Evolutionary conservation across 2,888 invertebrate species (phyloP).

Genomic region (Sepioteuthis lessoniana): DNA sequence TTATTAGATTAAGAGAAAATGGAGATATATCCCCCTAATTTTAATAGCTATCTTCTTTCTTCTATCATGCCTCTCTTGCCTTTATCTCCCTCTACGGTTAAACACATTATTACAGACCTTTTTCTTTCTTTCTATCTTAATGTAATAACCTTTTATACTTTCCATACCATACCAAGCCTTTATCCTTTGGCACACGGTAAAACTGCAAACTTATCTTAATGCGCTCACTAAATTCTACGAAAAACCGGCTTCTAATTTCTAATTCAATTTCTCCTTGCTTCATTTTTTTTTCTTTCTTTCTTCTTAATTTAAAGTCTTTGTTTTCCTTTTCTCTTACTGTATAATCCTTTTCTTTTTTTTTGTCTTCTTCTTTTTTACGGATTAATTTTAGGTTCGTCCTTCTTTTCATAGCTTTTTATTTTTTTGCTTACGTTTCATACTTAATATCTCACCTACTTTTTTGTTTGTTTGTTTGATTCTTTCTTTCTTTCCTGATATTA

Average conservation of each 20-base stretch:
- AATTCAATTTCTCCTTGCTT: not conserved
- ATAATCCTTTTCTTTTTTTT: too few species aligned
- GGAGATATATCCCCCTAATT: not conserved
- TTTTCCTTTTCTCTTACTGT: too few species aligned
- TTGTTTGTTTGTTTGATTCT: not conserved
- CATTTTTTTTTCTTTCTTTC: too few species aligned
- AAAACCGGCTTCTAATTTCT: not conserved
- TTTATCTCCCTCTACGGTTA: not conserved
- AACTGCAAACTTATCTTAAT: conserved; percentile 10
- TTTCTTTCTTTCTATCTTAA: not conserved
- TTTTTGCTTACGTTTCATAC: too few species aligned
- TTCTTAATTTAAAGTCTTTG: too few species aligned
- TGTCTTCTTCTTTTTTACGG: too few species aligned
- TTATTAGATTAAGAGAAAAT: not conserved
- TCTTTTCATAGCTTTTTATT: too few species aligned
- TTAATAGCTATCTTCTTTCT: not conserved
- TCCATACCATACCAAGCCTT: not conserved
- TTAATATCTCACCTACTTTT: not conserved
- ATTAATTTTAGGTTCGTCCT: too few species aligned
- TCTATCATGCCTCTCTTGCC: not conserved
- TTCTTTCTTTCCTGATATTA: not conserved
- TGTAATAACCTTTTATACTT: not conserved
- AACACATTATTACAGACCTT: not conserved
- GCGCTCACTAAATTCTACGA: not conserved
- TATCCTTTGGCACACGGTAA: not conserved